Evolutionary conservation across 1,140 invertebrate species (phyloP).

Genomic region (Lutraria rhynchaena): DNA sequence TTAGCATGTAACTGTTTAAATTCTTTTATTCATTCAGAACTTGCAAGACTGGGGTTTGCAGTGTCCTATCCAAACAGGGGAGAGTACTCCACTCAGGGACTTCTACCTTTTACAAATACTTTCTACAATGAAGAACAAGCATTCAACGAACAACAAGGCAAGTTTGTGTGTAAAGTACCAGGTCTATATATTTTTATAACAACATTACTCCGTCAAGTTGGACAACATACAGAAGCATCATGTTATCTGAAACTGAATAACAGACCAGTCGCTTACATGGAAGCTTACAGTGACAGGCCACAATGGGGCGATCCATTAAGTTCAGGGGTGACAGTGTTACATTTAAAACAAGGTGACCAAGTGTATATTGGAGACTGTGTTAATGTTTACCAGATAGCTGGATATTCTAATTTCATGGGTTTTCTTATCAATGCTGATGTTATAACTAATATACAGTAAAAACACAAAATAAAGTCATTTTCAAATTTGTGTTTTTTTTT

Average conservation of each 20-base stretch:
- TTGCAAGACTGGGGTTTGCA: neutral
- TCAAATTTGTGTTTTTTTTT: no score
- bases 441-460: no score
- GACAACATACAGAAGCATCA: conserved; percentile 5
- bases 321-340: neutral
- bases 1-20: no score
- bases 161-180: conserved; percentile 6
- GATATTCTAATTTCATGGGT: conserved; percentile 20
- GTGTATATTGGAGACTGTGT: neutral
- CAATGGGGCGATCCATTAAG: neutral
- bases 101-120: neutral
- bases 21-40: neutral
- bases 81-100: neutral
- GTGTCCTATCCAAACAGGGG: neutral
- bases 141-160: neutral
- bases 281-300: neutral
- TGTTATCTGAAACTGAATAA: conserved; percentile 1
- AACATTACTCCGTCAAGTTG: conserved; percentile 3
- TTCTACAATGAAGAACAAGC: conserved; percentile 1
- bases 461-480: no score
- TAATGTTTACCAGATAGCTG: conserved; percentile 2
- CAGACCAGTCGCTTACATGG: neutral
- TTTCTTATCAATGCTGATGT: conserved; percentile 6
- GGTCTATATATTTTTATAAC: conserved; percentile 5
- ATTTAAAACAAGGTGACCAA: neutral